Evolutionary conservation across 1,140 invertebrate genomes (phyloP).

Genomic region (Megalonaias nervosa): DNA sequence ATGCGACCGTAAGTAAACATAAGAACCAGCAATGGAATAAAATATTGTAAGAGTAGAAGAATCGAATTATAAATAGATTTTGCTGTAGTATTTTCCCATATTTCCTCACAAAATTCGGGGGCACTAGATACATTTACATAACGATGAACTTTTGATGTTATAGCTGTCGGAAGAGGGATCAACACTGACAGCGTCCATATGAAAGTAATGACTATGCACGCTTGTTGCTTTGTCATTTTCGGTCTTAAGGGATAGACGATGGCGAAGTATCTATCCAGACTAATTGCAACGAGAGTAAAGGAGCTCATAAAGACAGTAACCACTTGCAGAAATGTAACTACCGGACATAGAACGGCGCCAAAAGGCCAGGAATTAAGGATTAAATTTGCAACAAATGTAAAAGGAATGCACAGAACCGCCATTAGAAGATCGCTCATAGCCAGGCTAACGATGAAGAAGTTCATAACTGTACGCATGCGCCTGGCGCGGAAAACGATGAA

Average conservation of each 20-base stretch:
- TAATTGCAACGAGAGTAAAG: constrained; percentile 95
- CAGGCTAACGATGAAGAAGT: constrained; percentile 96
- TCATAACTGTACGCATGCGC: constrained; percentile 94
- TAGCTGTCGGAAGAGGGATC: constrained; percentile 85
- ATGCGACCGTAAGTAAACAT: constrained; percentile 91
- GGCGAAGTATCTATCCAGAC: constrained; percentile 95
- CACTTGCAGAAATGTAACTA: constrained; percentile 86
- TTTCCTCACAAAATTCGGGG: constrained; percentile 55
- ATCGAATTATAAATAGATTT: constrained; percentile 82
- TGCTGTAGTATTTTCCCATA: constrained; percentile 68
- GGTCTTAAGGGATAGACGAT: constrained; percentile 90
- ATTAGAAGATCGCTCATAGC: constrained; percentile 97
- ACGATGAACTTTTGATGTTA: constrained; percentile 74
- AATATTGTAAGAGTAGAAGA: constrained; percentile 88
- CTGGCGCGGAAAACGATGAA: constrained; percentile 85
- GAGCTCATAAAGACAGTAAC: constrained; percentile 97
- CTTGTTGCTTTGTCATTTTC: constrained; percentile 81
- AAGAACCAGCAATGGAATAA: constrained; percentile 86
- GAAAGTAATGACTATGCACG: constrained; percentile 80
- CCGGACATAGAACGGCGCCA: constrained; percentile 91
- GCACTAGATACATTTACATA: constrained; percentile 50
- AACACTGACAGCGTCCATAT: constrained; percentile 86
- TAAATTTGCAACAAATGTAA: constrained; percentile 92
- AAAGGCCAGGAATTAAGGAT: constrained; percentile 91
- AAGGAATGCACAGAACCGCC: constrained; percentile 93